Percentiles rank a stretch among this genome's conserved stretches.
These are phyloP conservation scores for Coelopa pilipes DNA, from an alignment of 2,888 invertebrate genomes.

Conservation along the genomic window DNA sequence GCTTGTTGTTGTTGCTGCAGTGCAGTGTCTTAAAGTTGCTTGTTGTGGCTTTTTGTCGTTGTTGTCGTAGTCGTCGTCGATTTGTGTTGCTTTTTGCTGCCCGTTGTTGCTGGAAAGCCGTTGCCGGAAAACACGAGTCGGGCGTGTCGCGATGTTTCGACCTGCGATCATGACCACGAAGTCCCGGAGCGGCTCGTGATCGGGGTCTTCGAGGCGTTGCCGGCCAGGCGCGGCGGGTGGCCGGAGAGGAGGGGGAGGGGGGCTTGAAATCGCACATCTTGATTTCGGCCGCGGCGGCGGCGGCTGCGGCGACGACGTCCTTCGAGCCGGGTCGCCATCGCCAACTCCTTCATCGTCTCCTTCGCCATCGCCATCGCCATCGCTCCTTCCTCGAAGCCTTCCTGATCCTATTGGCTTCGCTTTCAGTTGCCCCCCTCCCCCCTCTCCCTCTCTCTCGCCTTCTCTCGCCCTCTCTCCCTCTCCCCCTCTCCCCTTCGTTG, in stretches of 20 bases:
- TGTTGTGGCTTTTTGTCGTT: no score
- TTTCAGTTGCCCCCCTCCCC: not conserved
- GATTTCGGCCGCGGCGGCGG: no score
- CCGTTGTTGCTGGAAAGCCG: not conserved
- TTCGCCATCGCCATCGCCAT: no score
- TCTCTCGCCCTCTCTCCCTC: no score
- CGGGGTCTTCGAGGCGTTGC: conserved; percentile 24
- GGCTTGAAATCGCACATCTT: no score
- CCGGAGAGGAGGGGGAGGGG: not conserved
- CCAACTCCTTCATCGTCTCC: no score
- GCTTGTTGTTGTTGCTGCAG: not conserved
- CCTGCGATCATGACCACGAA: conserved; percentile 30
- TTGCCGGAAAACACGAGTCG: conserved; percentile 1
- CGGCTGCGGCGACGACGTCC: no score
- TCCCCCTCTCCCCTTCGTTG: not conserved
- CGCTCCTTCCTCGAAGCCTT: no score
- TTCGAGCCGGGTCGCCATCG: no score
- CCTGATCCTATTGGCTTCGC: not conserved
- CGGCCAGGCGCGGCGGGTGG: not conserved
- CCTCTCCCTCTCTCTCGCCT: no score
- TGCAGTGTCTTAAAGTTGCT: no score
- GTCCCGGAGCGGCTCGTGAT: conserved; percentile 26
- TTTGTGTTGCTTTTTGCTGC: not conserved
- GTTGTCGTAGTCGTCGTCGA: not conserved
- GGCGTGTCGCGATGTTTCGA: not conserved